Base-by-base conservation (phyloP, 2,888 invertebrate genomes). In the Leucophora obtusa region DNA sequence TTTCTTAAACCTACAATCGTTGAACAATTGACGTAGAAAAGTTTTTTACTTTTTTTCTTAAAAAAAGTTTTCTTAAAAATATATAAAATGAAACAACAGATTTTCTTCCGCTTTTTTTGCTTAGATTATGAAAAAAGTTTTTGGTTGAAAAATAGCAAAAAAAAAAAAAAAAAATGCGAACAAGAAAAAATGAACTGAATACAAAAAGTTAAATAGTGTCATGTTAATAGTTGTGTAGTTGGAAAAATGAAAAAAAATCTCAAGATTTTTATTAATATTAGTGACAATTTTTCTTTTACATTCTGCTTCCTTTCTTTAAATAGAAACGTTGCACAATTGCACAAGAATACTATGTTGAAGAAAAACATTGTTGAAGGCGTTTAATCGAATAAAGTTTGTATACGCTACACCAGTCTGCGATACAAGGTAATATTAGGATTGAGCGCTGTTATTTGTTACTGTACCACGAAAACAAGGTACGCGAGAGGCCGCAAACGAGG, bases 231-330 rank as follows among this genome's bases (percentile, higher is more conserved):
- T 80, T 75, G 51, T 43, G 18, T 28, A 73, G 56, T 63, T 66
- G 38, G 11, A 18, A 51, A 35, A 50, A 33, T 43, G 51, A 35
- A 63, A 58, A 28, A 62, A 66, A 38, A 65, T 65, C 53, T 74
- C 17, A 62, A 75, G 71, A 80, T 75, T 79, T 69, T 79, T 79
- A 79, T 79, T 79, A 79, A 74, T 74, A 74, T 59, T 33, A 74
- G 58, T 63, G 69, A 74, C 33, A 43, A 47, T 60, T 43, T 58
- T 62, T 68, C 17, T 59, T 51, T 60, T 66, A 59, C 63, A 54
- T 58, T 62, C 33, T 58, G 18, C 51, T 63, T 35, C n/a, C 17
- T 17, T 50, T 10, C 17, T 28, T 35, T 51, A 11, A 21, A 58
- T 6, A 28, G 7, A 28, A 58, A n/a, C 15, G n/a, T 33, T 33